Conservation (phyloP, 2,888 invertebrate genomes). For the Abrostola triplasia region DNA sequence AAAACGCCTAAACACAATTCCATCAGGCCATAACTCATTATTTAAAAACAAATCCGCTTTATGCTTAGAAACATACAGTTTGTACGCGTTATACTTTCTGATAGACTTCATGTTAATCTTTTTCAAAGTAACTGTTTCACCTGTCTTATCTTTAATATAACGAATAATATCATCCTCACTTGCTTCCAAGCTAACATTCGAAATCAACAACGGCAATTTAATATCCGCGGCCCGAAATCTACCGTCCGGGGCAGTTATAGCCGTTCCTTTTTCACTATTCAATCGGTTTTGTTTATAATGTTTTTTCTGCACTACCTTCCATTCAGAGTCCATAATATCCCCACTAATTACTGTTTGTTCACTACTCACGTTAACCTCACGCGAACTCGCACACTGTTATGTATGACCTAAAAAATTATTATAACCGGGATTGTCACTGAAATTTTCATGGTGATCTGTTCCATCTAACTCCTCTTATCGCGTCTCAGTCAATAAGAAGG, state of each 20-base stretch:
- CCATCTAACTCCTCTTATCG: no score
- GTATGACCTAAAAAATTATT: no score
- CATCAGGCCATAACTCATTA: background rate
- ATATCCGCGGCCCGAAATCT: slow-evolving; percentile 2
- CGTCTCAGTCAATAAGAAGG: no score
- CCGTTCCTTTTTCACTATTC: slow-evolving; percentile 7
- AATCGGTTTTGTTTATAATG: no score
- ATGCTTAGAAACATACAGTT: background rate
- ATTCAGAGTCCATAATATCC: no score
- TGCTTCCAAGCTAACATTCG: slow-evolving; percentile 1
- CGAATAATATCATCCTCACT: background rate
- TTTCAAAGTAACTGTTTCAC: background rate
- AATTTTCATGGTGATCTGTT: no score
- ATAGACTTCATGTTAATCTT: background rate
- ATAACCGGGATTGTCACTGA: no score
- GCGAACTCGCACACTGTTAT: no score
- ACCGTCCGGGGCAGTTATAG: slow-evolving; percentile 5
- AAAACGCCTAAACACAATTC: background rate
- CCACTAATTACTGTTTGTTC: no score
- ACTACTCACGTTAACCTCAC: no score
- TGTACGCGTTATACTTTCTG: background rate
- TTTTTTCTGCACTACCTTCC: no score
- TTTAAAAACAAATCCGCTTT: background rate
- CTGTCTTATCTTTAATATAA: background rate
- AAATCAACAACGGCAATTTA: background rate